Evolutionary conservation across 2,888 invertebrate genomes (phyloP), one percentile per base, ranked within the genome.

Genomic region (Dryobotodes eremita): DNA sequence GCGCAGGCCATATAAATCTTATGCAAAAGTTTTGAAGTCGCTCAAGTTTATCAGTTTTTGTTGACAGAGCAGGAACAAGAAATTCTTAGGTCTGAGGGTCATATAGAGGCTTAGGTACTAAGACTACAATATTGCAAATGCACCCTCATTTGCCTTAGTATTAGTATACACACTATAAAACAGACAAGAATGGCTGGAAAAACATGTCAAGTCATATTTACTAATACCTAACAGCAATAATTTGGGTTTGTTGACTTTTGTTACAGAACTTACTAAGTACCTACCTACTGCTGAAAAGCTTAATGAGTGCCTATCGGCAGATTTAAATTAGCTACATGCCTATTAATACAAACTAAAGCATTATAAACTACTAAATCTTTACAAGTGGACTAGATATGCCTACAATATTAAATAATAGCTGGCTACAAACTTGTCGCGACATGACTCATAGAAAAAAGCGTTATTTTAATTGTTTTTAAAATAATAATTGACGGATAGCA

Each of bases 381-480:
- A 23, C 10, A 55, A 48, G 66, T 48, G 46, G 17, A 36, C 10
- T 46, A 59, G 20, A 20, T 31, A 57, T 8, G 17, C 17, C 7
- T 17, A 31, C 4, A 55, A 5, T 42, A n/a, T 15, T 17, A 13
- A 8, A 20, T 4, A 17, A n/a, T 42, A 65, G 6, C 31, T 31
- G 0, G 1, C 6, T 17, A 23, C 17, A 23, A 68, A 80, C 80
- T 66, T 48, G 80, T 80, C 36, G 13, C 11, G 53, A 83, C 84
- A 48, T 65, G 84, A 70, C 53, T 70, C 64, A 13, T n/a, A 20
- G n/a, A 31, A n/a, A 5, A 13, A 15, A 55, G 6, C 17, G 20
- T 15, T 77, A 26, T 1, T 53, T 36, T 15, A 31, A n/a, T 10
- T 53, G 10, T 36, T 26, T 57, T 20, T 53, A 5, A 46, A 70